Percentiles rank a stretch among this genome's conserved stretches.
These are phyloP conservation scores for Tillus elongatus DNA, from an alignment of 2,888 invertebrate species.

Conservation along the genomic window DNA sequence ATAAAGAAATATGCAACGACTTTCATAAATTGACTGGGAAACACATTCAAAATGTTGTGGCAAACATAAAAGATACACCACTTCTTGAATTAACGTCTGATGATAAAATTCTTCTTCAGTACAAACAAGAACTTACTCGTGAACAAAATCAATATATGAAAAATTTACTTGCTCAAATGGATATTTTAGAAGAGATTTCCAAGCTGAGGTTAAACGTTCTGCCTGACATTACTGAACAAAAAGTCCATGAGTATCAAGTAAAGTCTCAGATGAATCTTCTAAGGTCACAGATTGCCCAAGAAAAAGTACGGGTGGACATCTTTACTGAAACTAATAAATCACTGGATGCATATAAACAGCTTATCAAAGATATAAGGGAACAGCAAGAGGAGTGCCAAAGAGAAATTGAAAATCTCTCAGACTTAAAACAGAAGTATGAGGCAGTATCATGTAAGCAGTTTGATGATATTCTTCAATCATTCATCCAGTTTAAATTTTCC, in stretches of 20 bases:
- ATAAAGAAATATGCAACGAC: too few relatives aligned
- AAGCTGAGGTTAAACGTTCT: slow-evolving; percentile 33
- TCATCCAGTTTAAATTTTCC: slow-evolving; percentile 36
- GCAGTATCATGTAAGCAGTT: slow-evolving; percentile 39
- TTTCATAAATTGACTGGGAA: too few relatives aligned
- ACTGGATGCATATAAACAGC: slow-evolving; percentile 37
- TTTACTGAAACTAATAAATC: slow-evolving; percentile 41
- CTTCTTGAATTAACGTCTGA: slow-evolving; percentile 12
- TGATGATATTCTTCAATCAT: slow-evolving; percentile 39
- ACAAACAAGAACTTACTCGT: slow-evolving; percentile 36
- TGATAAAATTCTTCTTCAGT: slow-evolving; percentile 28
- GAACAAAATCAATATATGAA: slow-evolving; percentile 34
- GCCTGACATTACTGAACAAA: slow-evolving; percentile 31
- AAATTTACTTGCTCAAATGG: slow-evolving; percentile 29
- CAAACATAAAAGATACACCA: too few relatives aligned
- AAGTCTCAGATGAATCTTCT: slow-evolving; percentile 36
- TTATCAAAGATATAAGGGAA: slow-evolving; percentile 36
- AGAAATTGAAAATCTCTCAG: slow-evolving; percentile 36
- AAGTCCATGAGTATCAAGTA: slow-evolving; percentile 33
- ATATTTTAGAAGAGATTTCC: slow-evolving; percentile 35
- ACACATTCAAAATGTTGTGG: too few relatives aligned
- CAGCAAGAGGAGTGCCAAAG: slow-evolving; percentile 33
- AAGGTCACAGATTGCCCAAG: slow-evolving; percentile 30
- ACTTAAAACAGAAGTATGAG: slow-evolving; percentile 38
- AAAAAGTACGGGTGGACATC: slow-evolving; percentile 33